Evolutionary conservation across 2,888 invertebrate genomes (phyloP).

Genomic region (Phengaris arion): DNA sequence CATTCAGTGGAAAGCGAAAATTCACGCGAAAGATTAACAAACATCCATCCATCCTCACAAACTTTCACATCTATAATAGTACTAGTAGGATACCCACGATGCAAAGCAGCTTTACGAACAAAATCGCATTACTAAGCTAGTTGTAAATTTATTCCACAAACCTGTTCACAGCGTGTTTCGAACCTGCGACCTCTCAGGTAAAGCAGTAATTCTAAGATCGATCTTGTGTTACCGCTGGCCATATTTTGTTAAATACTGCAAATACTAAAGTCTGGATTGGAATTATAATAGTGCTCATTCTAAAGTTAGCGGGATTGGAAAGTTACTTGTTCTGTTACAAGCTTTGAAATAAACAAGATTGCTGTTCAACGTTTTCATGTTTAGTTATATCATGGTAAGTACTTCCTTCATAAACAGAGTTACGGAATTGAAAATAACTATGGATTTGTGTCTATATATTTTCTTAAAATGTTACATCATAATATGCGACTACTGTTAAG

Average conservation of each 20-base stretch:
- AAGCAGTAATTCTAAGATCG: neutral
- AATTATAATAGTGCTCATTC: conserved; percentile 14
- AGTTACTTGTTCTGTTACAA: neutral
- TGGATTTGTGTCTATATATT: too few species aligned
- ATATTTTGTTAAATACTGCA: conserved; percentile 11
- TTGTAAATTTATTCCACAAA: conserved; percentile 5
- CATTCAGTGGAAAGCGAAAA: too few species aligned
- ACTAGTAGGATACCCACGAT: neutral
- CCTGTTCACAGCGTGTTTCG: neutral
- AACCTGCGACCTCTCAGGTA: conserved; percentile 7
- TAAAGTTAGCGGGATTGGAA: conserved; percentile 9
- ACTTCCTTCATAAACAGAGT: neutral
- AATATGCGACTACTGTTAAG: too few species aligned
- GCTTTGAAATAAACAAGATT: neutral
- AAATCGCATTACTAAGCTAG: neutral
- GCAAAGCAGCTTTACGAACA: neutral
- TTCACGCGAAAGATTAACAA: too few species aligned
- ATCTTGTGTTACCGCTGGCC: conserved; percentile 1
- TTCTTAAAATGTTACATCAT: too few species aligned
- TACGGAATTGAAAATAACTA: neutral
- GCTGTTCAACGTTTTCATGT: neutral
- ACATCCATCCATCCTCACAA: too few species aligned
- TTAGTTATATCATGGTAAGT: neutral
- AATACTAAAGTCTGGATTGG: neutral
- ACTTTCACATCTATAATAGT: too few species aligned